Base-by-base conservation (phyloP, 2,888 invertebrate species). In the Unio delphinus region DNA sequence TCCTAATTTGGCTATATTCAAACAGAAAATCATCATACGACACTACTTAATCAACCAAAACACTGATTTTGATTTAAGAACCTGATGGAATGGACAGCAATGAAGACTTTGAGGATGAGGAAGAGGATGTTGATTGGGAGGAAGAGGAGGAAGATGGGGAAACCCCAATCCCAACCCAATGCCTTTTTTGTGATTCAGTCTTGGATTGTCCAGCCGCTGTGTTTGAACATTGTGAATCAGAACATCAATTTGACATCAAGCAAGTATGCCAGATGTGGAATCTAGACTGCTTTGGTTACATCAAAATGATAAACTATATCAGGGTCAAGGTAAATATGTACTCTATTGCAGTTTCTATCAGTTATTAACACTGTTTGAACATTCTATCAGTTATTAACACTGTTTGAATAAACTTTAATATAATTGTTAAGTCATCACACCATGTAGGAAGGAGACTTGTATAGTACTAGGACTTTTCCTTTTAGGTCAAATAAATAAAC, bases 281-380 rank as follows among this genome's bases (percentile, higher is more conserved):
- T 7, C 68, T 88, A 23, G 87, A 88, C 69, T 86, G 86, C 68
- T 84, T 86, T 68, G 78, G 79, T n/a, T 89, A 86, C 75, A 89
- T 89, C 56, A 88, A 88, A 68, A 73, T 89, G 78, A 78, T 89
- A 67, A 89, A 89, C 76, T 89, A 78, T 70, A 85, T 87, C 26
- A 75, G 89, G 60, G 72, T 69, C 67, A 74, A 82, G 81, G 89
- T 88, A 72, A 70, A 60, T 61, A 8, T 57, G 18, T 20, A n/a
- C n/a, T 4, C 15, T 6, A n/a, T 23, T 23, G 23, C 23, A 23
- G 23, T 23, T 23, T 23, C 23, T 60, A 6, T 28, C 45, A 45
- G 45, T 45, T 11, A 45, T 45, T 45, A 45, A 45, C 11, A 45
- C 34, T 8, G 11, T 8, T 11, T 3, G 45, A 45, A 45, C n/a